Percentiles rank a stretch among this genome's conserved stretches.
Conservation (phyloP, 2,797 vertebrate genomes). For the Cygnus olor region DNA sequence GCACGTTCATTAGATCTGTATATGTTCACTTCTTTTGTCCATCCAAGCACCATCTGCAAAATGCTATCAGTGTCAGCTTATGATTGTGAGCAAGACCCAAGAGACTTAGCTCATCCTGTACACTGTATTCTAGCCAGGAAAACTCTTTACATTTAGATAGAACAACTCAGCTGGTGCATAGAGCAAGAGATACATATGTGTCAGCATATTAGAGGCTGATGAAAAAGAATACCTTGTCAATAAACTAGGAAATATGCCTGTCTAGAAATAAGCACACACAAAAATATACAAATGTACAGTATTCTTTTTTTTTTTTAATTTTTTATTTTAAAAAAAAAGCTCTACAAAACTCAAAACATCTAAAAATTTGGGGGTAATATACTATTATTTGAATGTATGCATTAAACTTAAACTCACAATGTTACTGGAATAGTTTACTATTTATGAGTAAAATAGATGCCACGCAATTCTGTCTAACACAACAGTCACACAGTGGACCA, state of each 20-base stretch:
- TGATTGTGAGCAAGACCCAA: conserved; percentile 52
- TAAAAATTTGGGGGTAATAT: neutral
- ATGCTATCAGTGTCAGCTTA: conserved; percentile 66
- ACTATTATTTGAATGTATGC: neutral
- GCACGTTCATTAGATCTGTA: conserved; percentile 65
- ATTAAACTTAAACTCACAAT: neutral
- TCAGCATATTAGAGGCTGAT: conserved; percentile 60
- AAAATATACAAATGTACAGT: neutral
- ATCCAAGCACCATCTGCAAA: conserved; percentile 72
- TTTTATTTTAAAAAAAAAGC: neutral
- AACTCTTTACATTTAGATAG: conserved; percentile 60
- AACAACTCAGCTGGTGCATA: conserved; percentile 48
- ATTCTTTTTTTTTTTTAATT: neutral
- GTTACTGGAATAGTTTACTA: neutral
- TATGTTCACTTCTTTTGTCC: conserved; percentile 67
- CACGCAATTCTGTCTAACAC: neutral
- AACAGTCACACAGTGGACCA: neutral
- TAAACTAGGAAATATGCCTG: conserved; percentile 36
- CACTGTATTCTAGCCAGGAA: conserved; percentile 53
- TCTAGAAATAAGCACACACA: conserved; percentile 30
- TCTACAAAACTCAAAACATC: neutral
- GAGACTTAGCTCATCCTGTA: conserved; percentile 11
- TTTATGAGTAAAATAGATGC: neutral
- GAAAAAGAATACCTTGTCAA: conserved; percentile 61
- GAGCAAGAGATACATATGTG: conserved; percentile 26